These are phyloP conservation scores for Dendrolimus pini DNA, from an alignment of 2,888 invertebrate genomes.

Conservation along the genomic window DNA sequence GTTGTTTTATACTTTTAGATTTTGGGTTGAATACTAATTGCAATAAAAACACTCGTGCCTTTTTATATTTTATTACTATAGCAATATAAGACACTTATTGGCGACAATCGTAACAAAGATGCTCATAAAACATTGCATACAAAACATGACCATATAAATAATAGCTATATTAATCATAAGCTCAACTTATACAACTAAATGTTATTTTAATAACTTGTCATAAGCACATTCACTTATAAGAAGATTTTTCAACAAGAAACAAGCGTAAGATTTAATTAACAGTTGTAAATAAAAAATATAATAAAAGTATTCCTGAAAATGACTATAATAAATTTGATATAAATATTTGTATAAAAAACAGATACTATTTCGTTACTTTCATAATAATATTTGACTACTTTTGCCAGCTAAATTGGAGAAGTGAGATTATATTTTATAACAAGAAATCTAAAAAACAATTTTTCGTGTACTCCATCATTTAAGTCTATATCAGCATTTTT, in stretches of 20 bases:
- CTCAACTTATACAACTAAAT: neutral
- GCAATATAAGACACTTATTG: neutral
- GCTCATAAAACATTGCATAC: neutral
- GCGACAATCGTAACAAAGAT: neutral
- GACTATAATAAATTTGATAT: no score
- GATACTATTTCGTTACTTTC: no score
- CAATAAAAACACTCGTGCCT: no score
- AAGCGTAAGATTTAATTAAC: neutral
- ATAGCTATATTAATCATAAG: neutral
- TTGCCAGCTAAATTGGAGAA: no score
- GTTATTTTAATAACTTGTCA: neutral
- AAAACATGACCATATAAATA: neutral
- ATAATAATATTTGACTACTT: no score
- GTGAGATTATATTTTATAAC: no score
- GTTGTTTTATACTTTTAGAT: no score
- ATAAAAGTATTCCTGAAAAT: no score
- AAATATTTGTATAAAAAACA: no score
- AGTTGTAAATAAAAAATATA: neutral
- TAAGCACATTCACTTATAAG: neutral
- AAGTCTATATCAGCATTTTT: no score
- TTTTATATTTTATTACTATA: neutral
- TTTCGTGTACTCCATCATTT: no score
- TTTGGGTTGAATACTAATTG: no score
- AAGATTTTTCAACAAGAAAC: neutral
- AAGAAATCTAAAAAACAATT: constrained; percentile 1